These are phyloP conservation scores for Dromococcyx pavoninus DNA, from an alignment of 2,797 vertebrate species.

Conservation along the genomic window DNA sequence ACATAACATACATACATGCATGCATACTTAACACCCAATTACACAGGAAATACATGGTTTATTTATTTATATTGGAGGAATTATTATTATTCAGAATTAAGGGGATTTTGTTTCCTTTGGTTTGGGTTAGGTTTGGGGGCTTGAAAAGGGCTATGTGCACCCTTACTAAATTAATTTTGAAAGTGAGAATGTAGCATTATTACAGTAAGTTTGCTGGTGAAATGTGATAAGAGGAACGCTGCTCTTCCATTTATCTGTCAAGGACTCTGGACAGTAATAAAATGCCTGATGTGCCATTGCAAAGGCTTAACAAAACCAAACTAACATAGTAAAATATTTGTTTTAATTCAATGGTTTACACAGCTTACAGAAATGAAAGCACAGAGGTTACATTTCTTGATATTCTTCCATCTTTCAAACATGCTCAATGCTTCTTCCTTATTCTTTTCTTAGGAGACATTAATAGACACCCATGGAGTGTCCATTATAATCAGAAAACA, in stretches of 20 bases:
- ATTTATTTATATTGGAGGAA: background rate
- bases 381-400: background rate
- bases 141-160: background rate
- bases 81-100: background rate
- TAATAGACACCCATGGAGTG: background rate
- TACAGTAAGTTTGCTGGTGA: conserved; percentile 29
- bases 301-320: conserved; percentile 17
- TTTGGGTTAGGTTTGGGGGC: background rate
- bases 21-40: background rate
- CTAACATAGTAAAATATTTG: background rate
- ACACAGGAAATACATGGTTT: background rate
- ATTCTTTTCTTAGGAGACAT: background rate
- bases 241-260: background rate
- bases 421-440: background rate
- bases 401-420: background rate
- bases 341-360: background rate
- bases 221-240: conserved; percentile 14
- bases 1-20: background rate
- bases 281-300: background rate
- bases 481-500: conserved; percentile 20
- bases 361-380: conserved; percentile 12
- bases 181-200: background rate
- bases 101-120: background rate
- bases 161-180: conserved; percentile 5
- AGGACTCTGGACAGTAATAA: conserved; percentile 6